phyloP scores from a whole-genome alignment of 2,113 vertebrate genomes.

The Pungitius pungitius region DNA sequence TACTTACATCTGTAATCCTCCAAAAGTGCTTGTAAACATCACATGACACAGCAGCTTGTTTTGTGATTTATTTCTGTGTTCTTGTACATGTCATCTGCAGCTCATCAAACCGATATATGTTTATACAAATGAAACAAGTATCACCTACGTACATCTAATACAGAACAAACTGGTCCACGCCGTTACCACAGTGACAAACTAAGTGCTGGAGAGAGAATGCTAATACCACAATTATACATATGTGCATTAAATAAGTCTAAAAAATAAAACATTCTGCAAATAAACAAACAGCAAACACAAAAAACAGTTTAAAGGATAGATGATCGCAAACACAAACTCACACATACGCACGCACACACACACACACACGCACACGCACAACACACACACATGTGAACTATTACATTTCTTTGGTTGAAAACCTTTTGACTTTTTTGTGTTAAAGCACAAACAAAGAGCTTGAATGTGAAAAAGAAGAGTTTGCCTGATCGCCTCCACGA shows the following conservation, averaged over 20 bases:
- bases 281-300: conserved; percentile 25
- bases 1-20: too few species aligned
- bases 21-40: background rate
- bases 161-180: conserved; percentile 53
- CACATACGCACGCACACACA: conserved; percentile 41
- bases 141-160: conserved; percentile 72
- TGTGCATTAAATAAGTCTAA: conserved; percentile 75
- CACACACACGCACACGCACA: conserved; percentile 56
- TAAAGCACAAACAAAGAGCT: conserved; percentile 54
- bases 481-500: background rate
- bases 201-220: conserved; percentile 58
- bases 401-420: conserved; percentile 47
- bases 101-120: conserved; percentile 69
- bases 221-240: conserved; percentile 55
- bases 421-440: background rate
- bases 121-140: conserved; percentile 73
- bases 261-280: conserved; percentile 55
- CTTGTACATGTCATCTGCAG: conserved; percentile 71
- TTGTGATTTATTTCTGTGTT: conserved; percentile 81
- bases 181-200: conserved; percentile 44
- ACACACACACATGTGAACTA: conserved; percentile 52
- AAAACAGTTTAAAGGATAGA: conserved; percentile 33
- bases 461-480: conserved; percentile 66
- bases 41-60: conserved; percentile 12
- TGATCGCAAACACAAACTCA: background rate